Percentiles rank a stretch among this genome's conserved stretches.
Evolutionary conservation across 2,888 invertebrate genomes (phyloP).

Genomic region (Abrostola triplasia): DNA sequence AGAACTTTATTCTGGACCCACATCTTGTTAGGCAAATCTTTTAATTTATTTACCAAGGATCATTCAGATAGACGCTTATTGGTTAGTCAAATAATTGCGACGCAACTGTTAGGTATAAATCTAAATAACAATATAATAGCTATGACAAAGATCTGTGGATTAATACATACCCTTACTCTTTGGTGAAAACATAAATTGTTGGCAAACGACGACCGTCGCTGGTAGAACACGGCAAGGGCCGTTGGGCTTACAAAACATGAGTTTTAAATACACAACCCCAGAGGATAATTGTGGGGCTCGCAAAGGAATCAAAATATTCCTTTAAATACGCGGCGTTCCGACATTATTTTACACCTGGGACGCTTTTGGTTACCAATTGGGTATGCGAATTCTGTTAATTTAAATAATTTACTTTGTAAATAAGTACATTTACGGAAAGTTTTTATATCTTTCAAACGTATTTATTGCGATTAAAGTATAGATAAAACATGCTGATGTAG

Average conservation of each 20-base stretch:
- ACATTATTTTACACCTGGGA: slow-evolving; percentile 50
- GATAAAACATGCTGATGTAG: no score
- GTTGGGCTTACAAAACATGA: slow-evolving; percentile 35
- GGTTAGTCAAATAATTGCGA: not conserved
- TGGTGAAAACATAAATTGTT: slow-evolving; percentile 5
- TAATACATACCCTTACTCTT: slow-evolving; percentile 5
- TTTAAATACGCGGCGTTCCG: slow-evolving; percentile 41
- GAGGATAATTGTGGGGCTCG: slow-evolving; percentile 42
- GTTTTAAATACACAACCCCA: slow-evolving; percentile 50
- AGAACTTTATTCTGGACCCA: not conserved
- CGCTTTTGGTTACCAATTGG: slow-evolving; percentile 33
- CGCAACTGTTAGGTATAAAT: not conserved
- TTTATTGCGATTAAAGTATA: not conserved
- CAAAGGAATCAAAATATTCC: slow-evolving; percentile 53
- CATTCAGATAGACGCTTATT: not conserved
- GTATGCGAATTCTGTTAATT: slow-evolving; percentile 49
- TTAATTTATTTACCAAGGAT: not conserved
- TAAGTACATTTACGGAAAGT: slow-evolving; percentile 4
- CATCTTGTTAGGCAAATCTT: not conserved
- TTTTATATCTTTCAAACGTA: not conserved
- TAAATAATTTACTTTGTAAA: slow-evolving; percentile 51
- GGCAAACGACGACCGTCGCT: slow-evolving; percentile 4
- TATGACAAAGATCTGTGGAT: not conserved
- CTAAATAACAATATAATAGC: not conserved
- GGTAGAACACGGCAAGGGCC: slow-evolving; percentile 10